Conservation (phyloP, 2,888 invertebrate genomes). For the Drosophila lutescens region DNA sequence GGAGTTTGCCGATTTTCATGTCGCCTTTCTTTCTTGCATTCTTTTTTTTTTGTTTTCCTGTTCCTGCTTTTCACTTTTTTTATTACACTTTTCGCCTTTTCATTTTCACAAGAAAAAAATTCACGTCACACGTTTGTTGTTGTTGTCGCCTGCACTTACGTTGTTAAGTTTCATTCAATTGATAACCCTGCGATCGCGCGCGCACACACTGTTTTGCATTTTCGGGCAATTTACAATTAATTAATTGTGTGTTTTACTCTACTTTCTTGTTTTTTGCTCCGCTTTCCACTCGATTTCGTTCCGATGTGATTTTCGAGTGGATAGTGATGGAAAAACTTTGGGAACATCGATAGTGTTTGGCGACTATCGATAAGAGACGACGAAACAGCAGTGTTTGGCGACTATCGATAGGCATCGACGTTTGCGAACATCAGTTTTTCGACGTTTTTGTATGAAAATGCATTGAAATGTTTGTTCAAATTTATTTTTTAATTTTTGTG, state of each 20-base stretch:
- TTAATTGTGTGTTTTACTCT: constrained; percentile 11
- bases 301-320: no score
- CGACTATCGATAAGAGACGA: no score
- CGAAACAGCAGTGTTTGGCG: no score
- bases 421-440: no score
- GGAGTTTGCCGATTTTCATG: constrained; percentile 3
- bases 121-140: constrained; percentile 15
- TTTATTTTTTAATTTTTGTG: no score
- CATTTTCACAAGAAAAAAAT: constrained; percentile 37
- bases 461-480: no score
- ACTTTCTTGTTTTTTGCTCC: constrained; percentile 10
- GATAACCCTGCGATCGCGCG: neutral
- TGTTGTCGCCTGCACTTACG: constrained; percentile 13
- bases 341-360: no score
- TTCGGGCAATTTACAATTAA: constrained; percentile 1
- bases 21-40: neutral
- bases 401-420: no score
- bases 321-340: no score
- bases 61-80: constrained; percentile 29
- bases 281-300: constrained; percentile 24
- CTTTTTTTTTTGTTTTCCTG: constrained; percentile 10
- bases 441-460: no score
- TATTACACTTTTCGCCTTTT: constrained; percentile 36
- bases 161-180: neutral
- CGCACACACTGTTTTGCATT: constrained; percentile 1